A percentile compares a stretch with the other conserved stretches of the same genome.
These are phyloP conservation scores for Eupithecia pulchellata DNA, from an alignment of 2,888 invertebrate genomes.

Conservation along the genomic window DNA sequence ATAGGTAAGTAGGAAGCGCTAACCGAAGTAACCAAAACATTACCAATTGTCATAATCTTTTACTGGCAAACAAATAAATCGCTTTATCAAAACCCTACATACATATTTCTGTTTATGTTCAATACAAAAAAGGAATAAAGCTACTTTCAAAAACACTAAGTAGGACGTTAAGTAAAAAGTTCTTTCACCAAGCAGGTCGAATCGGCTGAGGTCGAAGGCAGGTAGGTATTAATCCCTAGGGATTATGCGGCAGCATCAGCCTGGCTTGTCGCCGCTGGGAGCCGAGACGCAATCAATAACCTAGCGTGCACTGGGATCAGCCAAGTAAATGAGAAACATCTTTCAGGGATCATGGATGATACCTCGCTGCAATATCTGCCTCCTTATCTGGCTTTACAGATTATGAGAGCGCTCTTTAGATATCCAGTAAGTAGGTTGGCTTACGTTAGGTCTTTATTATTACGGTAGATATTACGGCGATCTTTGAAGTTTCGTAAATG, in stretches of 20 bases:
- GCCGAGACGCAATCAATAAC: conserved; percentile 60
- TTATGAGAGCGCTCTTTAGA: conserved; percentile 5
- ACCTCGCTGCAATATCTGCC: conserved; percentile 12
- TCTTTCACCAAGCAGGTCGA: not conserved
- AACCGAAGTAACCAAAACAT: no score
- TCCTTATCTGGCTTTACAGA: conserved; percentile 5
- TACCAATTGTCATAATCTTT: not conserved
- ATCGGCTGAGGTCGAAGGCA: not conserved
- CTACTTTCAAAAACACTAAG: no score
- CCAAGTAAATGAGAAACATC: conserved; percentile 62
- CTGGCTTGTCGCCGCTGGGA: conserved; percentile 46
- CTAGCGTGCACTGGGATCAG: conserved; percentile 59
- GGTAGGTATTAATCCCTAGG: conserved; percentile 52
- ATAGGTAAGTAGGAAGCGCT: no score
- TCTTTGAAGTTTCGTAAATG: not conserved
- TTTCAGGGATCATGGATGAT: conserved; percentile 26
- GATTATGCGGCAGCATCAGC: conserved; percentile 58
- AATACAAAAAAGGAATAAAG: no score
- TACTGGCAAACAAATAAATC: not conserved
- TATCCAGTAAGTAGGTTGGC: not conserved
- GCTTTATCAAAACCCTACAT: not conserved
- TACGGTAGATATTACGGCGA: not conserved
- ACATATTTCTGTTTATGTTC: not conserved
- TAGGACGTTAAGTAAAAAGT: not conserved
- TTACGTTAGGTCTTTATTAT: not conserved